A percentile compares a stretch with the other conserved stretches of the same genome.
Evolutionary conservation across 2,113 vertebrate genomes (phyloP).

Genomic region (Caretta caretta): DNA sequence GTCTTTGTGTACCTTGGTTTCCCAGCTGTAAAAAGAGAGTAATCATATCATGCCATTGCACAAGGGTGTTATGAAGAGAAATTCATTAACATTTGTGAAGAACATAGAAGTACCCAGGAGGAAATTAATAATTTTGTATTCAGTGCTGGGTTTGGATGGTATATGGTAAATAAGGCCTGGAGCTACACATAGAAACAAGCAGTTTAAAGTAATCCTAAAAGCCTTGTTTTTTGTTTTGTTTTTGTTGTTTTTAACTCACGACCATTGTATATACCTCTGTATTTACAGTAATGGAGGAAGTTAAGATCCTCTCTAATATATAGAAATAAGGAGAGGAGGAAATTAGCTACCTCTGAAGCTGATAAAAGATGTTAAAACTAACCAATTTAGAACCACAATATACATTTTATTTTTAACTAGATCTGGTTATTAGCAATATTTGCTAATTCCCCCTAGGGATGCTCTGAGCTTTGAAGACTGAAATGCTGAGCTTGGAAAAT

Average conservation of each 20-base stretch:
- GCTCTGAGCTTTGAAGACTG: conserved; percentile 31
- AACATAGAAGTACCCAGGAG: not conserved
- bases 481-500: conserved; percentile 38
- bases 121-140: not conserved
- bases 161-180: not conserved
- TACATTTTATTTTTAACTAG: conserved; percentile 37
- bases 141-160: not conserved
- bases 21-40: not conserved
- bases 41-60: not conserved
- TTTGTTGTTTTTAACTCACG: not conserved
- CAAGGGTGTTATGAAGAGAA: not conserved
- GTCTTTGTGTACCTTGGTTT: not conserved
- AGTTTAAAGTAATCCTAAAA: not conserved
- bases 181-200: not conserved
- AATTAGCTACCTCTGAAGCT: conserved; percentile 34
- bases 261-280: not conserved
- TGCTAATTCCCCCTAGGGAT: conserved; percentile 61
- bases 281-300: not conserved
- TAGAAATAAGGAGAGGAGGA: not conserved
- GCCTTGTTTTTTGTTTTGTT: not conserved
- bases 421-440: conserved; percentile 53
- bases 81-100: not conserved
- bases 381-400: not conserved
- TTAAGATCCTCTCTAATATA: not conserved
- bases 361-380: not conserved